Evolutionary conservation across 2,888 invertebrate genomes (phyloP), one percentile per base, ranked within the genome.

Genomic region (Pristionchus arcanus): DNA sequence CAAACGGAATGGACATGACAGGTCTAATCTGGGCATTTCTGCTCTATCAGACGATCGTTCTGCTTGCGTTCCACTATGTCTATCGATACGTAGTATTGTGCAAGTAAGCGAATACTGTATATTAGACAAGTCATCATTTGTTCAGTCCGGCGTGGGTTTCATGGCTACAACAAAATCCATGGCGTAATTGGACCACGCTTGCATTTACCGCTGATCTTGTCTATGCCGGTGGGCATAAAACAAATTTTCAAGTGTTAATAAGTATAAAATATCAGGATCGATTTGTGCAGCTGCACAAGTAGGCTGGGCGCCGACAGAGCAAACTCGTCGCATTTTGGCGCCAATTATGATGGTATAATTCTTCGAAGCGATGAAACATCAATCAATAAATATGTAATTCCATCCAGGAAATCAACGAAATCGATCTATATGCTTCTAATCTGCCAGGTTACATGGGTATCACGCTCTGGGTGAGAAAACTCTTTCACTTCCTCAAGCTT

Each of bases 71-170:
- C 15, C 74, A 74, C 21, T 74, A 74, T 25, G 74, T 74, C 19
- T 74, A 74, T 37, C 34, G 74, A 74, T 74, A 74, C 11, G 74
- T 74, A 3, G 74, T 74, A 19, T 21, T 74, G 25, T 74, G 74
- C 74, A 74, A 37, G 74, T 74, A 13, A 42, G 34, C 4, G 5
- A 42, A n/a, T n/a, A n/a, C 2, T 68, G n/a, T 28, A 4, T 13
- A n/a, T 28, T 68, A n/a, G 28, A 68, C 68, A 68, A 15, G 5
- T 68, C 68, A 28, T 13, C 3, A 68, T n/a, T 68, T 28, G 9
- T 5, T 68, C 28, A 68, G 59, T 13, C 59, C 59, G 13, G 2
- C 15, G 59, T 59, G 59, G 59, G 25, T 59, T 13, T 59, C 59
- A 13, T 25, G 59, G 59, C 3, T 59, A 7, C 59, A 59, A 13